phyloP scores from a whole-genome alignment of 53 echinoderm and acorn worm genomes.

The Astropecten irregularis region DNA sequence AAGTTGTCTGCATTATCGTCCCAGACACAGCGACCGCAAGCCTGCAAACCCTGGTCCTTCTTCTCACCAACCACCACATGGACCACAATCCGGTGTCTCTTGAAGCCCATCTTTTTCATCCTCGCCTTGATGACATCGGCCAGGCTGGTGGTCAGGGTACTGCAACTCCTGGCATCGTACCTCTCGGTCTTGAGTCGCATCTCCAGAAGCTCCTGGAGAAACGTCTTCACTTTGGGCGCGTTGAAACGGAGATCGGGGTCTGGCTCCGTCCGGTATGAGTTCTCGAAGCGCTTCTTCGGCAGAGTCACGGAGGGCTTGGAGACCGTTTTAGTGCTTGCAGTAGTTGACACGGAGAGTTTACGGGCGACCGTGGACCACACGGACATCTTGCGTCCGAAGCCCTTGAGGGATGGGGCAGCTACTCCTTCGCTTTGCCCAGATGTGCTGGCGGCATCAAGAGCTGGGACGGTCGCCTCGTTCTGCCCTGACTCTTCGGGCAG shows the following conservation, averaged over 20 bases:
- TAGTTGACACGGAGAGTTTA: conserved; percentile 27
- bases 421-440: conserved; percentile 56
- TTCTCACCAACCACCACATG: conserved; percentile 72
- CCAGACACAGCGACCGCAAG: conserved; percentile 73
- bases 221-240: conserved; percentile 43
- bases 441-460: conserved; percentile 38
- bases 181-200: conserved; percentile 62
- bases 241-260: conserved; percentile 50
- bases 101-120: conserved; percentile 77
- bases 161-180: conserved; percentile 60
- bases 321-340: neutral
- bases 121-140: conserved; percentile 80
- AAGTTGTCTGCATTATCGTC: conserved; percentile 68
- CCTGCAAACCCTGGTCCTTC: conserved; percentile 47
- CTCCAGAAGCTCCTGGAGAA: conserved; percentile 67
- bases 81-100: conserved; percentile 78
- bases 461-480: neutral
- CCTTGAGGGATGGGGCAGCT: conserved; percentile 13
- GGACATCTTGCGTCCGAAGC: conserved; percentile 47
- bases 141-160: conserved; percentile 56
- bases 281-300: conserved; percentile 70
- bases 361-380: conserved; percentile 74
- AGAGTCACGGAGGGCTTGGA: conserved; percentile 36
- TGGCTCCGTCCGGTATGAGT: conserved; percentile 70
- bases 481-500: neutral